Conservation (phyloP, 2,888 invertebrate genomes). For the Celastrina argiolus region DNA sequence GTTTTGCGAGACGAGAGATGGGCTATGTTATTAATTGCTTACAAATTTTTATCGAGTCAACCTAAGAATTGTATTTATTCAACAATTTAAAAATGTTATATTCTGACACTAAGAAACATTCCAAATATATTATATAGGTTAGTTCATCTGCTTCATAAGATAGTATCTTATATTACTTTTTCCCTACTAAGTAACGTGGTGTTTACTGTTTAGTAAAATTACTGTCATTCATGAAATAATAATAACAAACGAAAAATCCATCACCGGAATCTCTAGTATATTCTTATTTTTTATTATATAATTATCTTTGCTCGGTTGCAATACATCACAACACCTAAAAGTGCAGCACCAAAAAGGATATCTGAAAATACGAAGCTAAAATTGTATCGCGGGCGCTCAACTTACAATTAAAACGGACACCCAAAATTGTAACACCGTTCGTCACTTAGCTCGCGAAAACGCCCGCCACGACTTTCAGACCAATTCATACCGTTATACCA, state of each 20-base stretch:
- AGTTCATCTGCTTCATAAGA: too few relatives aligned
- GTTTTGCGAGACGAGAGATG: too few relatives aligned
- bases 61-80: too few relatives aligned
- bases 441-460: constrained; percentile 60
- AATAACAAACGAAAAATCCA: background rate
- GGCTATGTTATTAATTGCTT: too few relatives aligned
- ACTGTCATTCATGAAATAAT: too few relatives aligned
- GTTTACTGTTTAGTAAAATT: too few relatives aligned
- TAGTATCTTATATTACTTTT: too few relatives aligned
- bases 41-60: too few relatives aligned
- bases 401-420: constrained; percentile 78
- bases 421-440: constrained; percentile 75
- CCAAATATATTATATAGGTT: too few relatives aligned
- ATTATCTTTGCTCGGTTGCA: background rate
- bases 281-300: background rate
- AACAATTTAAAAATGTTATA: too few relatives aligned
- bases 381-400: constrained; percentile 64
- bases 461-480: constrained; percentile 25
- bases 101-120: too few relatives aligned
- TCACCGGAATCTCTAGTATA: background rate
- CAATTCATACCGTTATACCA: background rate
- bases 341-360: constrained; percentile 18
- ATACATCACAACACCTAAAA: background rate
- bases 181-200: too few relatives aligned
- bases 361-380: constrained; percentile 54